phyloP scores from a whole-genome alignment of 2,888 invertebrate genomes.

The Serrognathus titanus region DNA sequence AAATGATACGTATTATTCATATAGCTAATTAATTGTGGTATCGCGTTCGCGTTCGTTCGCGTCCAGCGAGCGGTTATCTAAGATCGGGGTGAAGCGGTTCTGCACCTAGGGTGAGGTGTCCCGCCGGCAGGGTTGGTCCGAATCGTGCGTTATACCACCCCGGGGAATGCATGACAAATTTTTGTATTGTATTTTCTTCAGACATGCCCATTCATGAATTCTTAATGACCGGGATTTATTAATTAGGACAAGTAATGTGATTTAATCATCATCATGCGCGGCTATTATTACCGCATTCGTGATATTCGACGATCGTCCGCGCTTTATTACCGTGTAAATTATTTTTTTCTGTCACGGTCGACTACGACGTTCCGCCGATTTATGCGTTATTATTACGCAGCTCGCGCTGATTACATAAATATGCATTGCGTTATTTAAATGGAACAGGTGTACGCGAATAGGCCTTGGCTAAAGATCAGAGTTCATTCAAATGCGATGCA shows the following conservation, averaged over 20 bases:
- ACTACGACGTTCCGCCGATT: not conserved
- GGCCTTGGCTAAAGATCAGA: too few relatives aligned
- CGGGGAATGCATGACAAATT: conserved; percentile 22
- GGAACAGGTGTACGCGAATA: too few relatives aligned
- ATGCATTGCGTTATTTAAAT: too few relatives aligned
- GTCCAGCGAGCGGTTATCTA: conserved; percentile 3
- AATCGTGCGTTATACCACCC: conserved; percentile 1
- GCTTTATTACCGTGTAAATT: conserved; percentile 2
- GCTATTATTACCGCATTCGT: not conserved
- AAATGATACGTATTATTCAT: conserved; percentile 15
- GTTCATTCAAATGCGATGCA: too few relatives aligned
- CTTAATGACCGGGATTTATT: conserved; percentile 32
- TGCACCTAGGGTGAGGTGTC: conserved; percentile 18
- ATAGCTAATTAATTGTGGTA: conserved; percentile 16
- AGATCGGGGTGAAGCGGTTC: conserved; percentile 13
- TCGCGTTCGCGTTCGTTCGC: conserved; percentile 13
- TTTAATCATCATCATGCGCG: conserved; percentile 27
- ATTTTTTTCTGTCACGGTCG: conserved; percentile 1
- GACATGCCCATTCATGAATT: conserved; percentile 28
- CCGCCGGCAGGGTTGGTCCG: conserved; percentile 15
- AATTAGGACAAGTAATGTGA: conserved; percentile 35
- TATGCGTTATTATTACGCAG: too few relatives aligned
- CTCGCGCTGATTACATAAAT: too few relatives aligned
- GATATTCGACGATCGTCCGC: not conserved
- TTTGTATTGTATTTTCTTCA: conserved; percentile 28